Evolutionary conservation across 2,113 vertebrate genomes (phyloP), one percentile per base, ranked within the genome.

Genomic region (Dipodomys spectabilis): DNA sequence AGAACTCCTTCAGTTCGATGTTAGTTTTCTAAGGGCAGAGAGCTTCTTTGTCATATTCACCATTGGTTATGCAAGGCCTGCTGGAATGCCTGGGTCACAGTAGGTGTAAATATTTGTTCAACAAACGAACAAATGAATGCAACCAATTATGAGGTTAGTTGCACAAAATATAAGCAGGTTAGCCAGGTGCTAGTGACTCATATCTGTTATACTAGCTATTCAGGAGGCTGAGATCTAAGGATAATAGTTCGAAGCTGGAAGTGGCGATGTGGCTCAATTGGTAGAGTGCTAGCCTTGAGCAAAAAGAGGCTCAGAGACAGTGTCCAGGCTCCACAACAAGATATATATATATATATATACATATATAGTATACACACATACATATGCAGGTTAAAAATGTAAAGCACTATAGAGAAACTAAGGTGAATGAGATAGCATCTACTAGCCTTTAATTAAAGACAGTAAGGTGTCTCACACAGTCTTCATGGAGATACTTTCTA

Each of bases 121-220:
- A 64, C 71, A 82, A 93, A 32, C 49, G 27, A 89, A 85, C 28
- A 67, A 86, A 25, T 69, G 49, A 75, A 75, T 72, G 44, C 80
- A 90, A 64, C 15, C 28, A 75, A 27, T 84, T 64, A 30, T 2
- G 10, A 83, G 28, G 7, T 67, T 3, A 72, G n/a, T 90, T 92
- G 82, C 53, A 64, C 90, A 92, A 73, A 69, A 30, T 85, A 78
- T 1, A n/a, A 5, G 7, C 8, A 49, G 23, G 23, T 62, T 57
- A 57, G 53, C 53, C 15, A 57, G 53, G 53, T 57, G 15, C 15
- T 18, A 16, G 53, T 16, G 15, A 18, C 53, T 57, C 53, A 57
- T 16, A 18, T 13, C 53, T 57, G 15, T 57, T 15, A 57, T 57
- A 57, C 53, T 57, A 16, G 53, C 53, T 57, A 57, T 16, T 57